Percentiles rank a stretch among this genome's conserved stretches.
phyloP scores from a whole-genome alignment of 2,888 invertebrate genomes.

The Phortica okadai region DNA sequence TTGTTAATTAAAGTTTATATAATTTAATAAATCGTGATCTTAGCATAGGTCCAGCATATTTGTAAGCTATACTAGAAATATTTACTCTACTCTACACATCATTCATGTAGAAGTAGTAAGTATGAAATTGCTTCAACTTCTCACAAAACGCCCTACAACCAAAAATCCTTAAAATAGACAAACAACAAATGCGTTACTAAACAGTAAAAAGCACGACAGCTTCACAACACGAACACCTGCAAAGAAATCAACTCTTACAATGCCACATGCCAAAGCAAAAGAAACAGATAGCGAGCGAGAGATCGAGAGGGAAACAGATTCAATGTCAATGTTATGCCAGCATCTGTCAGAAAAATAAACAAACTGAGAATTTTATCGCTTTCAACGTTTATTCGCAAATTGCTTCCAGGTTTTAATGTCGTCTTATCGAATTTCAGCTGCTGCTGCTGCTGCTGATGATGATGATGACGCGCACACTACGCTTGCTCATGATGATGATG shows the following conservation, averaged over 20 bases:
- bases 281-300: neutral
- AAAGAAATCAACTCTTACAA: neutral
- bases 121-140: neutral
- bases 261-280: neutral
- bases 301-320: conserved; percentile 23
- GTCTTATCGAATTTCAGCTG: conserved; percentile 37
- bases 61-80: too few species aligned
- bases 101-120: neutral
- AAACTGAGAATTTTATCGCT: conserved; percentile 70
- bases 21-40: too few species aligned
- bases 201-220: neutral
- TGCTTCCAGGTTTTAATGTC: conserved; percentile 66
- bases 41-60: too few species aligned
- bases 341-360: conserved; percentile 71
- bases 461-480: neutral
- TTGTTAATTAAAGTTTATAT: too few species aligned
- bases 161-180: conserved; percentile 10
- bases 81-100: too few species aligned
- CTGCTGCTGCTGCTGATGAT: conserved; percentile 6
- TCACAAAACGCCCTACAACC: neutral
- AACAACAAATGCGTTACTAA: neutral
- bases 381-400: conserved; percentile 70
- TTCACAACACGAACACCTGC: neutral
- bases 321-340: conserved; percentile 47
- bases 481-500: neutral